Evolutionary conservation across 2,797 vertebrate species (phyloP), one percentile per base, ranked within the genome.

Genomic region (Setipinna tenuifilis): DNA sequence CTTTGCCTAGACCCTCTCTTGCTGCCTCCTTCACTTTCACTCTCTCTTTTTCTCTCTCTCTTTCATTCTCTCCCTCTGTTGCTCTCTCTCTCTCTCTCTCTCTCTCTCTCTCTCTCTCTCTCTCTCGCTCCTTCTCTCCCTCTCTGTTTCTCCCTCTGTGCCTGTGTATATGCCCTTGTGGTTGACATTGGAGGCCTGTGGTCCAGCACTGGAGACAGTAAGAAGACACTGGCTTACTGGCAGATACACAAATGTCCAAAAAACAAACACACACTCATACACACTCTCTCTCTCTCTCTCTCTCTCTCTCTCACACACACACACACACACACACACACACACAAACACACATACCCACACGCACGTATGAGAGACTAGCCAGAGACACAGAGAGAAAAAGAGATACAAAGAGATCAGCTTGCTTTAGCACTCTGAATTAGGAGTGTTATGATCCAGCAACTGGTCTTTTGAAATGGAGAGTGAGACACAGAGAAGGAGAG

Each of bases 21-120:
- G 35, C 5, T 41, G 35, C 35, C 35, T 41, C 35, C 35, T 41
- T 41, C 35, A 41, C n/a, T n/a, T 41, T 41, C 35, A 2, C 35
- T 41, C 35, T 41, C 35, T 41, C 2, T 41, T 5, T 41, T 5
- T 41, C 35, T 41, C 35, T 41, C 2, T 41, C 35, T 41, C 35
- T 41, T 5, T 41, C 35, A 2, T 2, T 41, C 35, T 41, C 61
- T 65, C 61, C 12, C 61, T 25, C 61, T 65, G n/a, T 65, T 6
- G n/a, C 21, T 62, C 59, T 62, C 9, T 62, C 61, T 9, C 61
- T 62, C 61, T 62, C 61, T 48, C 82, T 21, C 82, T 83, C 14
- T 41, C 57, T n/a, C 9, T 0, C 0, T 46, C n/a, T 58, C 65
- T n/a, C 54, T 61, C 31, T 25, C 61, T 21, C n/a, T 46, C 59